Base-by-base conservation (phyloP, 2,797 vertebrate species). In the Mus minutoides region DNA sequence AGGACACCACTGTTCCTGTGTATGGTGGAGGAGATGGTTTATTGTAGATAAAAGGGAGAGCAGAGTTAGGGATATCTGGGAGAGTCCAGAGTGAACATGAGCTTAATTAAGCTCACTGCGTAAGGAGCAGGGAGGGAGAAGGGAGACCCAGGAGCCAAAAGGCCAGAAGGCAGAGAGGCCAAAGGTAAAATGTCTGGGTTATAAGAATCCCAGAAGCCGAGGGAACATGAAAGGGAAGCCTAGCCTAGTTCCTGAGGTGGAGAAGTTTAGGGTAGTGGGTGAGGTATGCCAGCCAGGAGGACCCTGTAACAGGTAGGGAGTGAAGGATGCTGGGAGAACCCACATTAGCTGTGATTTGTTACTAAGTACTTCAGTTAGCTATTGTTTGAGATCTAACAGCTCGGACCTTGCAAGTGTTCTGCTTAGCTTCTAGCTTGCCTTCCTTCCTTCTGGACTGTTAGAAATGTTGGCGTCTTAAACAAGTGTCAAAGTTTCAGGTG, bases 401-500 rank as follows among this genome's bases (percentile, higher is more conserved):
- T 24, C 11, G 21, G 5, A 69, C 5, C 64, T 52, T 37, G 46
- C 14, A 40, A 31, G 24, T 54, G 76, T 95, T 97, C 97, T 97
- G 83, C 80, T 97, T 97, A 97, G 71, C 97, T 96, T 94, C 89
- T 13, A 29, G 82, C 96, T 97, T 96, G 91, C 96, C 76, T 73
- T 0, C 95, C 73, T 76, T 0, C 0, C 96, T 97, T 97, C 95
- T 83, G 90, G 52, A 91, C 64, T 34, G 82, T 90, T 98, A 93
- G 67, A 93, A 90, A 95, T 96, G 78, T 85, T 97, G 60, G 22
- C 95, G 89, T 97, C 96, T 96, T 94, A 75, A 95, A 90, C 34
- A 84, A 60, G 4, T 54, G 90, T 95, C 92, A 96, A 97, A 96
- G 94, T 90, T 8, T 90, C 91, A 78, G 43, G 29, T 13, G 29